Percentiles rank a stretch among this genome's conserved stretches.
These are phyloP conservation scores for Arge pagana DNA, from an alignment of 2,888 invertebrate species.

Conservation along the genomic window DNA sequence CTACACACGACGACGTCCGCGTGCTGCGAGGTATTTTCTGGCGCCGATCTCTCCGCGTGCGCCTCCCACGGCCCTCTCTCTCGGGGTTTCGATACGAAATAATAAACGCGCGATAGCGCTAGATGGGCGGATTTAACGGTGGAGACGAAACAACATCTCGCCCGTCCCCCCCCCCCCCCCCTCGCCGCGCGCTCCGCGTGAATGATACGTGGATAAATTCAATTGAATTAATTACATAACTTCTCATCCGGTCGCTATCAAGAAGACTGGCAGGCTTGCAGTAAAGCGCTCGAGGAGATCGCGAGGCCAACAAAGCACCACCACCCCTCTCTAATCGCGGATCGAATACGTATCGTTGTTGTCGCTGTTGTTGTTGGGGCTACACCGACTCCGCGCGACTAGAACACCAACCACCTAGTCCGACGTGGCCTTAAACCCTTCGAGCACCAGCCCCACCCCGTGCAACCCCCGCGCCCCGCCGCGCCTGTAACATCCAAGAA, in stretches of 20 bases:
- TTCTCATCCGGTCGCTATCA: too few species aligned
- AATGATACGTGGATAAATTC: constrained; percentile 44
- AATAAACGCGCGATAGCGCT: too few species aligned
- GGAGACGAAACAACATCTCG: not conserved
- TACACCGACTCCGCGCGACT: constrained; percentile 31
- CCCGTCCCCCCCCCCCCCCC: constrained; percentile 16
- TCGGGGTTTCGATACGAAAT: too few species aligned
- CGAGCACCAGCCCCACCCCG: constrained; percentile 19
- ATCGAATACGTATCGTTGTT: constrained; percentile 54
- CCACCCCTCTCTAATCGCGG: constrained; percentile 49
- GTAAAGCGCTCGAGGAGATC: constrained; percentile 4
- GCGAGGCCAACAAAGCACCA: not conserved
- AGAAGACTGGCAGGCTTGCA: constrained; percentile 15
- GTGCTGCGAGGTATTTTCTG: too few species aligned
- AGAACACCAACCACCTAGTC: constrained; percentile 5
- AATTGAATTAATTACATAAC: constrained; percentile 57
- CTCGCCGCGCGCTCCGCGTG: constrained; percentile 18
- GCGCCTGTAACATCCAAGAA: constrained; percentile 45
- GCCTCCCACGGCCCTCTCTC: too few species aligned
- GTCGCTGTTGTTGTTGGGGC: too few species aligned
- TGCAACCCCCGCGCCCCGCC: constrained; percentile 10
- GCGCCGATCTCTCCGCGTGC: too few species aligned
- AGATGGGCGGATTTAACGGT: too few species aligned
- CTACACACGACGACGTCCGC: too few species aligned
- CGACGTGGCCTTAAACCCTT: constrained; percentile 31